Percentiles rank a stretch among this genome's conserved stretches.
Evolutionary conservation across 53 echinoderm and acorn worm species (phyloP).

Genomic region (Henricia sp.): DNA sequence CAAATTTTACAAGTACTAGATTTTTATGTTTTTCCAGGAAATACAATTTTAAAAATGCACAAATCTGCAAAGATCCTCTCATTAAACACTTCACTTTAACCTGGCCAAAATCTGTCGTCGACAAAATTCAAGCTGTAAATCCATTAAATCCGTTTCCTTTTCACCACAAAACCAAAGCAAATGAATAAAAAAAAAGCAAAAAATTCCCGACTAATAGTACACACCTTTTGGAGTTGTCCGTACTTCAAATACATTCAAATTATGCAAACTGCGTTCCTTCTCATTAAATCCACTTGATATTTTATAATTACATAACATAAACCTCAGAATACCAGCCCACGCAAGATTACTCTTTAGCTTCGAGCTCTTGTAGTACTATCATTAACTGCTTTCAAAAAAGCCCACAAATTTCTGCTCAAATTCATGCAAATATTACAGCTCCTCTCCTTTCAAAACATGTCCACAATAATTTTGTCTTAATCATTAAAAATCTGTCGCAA

Average conservation of each 20-base stretch:
- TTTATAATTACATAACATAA: neutral
- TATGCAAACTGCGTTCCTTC: no score
- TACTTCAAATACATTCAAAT: neutral
- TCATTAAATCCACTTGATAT: neutral
- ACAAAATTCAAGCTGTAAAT: neutral
- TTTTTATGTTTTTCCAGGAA: constrained; percentile 23
- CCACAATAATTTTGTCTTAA: neutral
- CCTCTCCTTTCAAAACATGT: neutral
- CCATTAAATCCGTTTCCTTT: neutral
- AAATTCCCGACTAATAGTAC: neutral
- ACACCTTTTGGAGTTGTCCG: neutral
- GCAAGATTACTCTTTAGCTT: constrained; percentile 9
- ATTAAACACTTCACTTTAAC: neutral
- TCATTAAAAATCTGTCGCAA: neutral
- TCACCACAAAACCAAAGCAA: neutral
- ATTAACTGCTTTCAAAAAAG: constrained; percentile 37
- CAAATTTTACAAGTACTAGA: constrained; percentile 52
- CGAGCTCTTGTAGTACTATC: constrained; percentile 34
- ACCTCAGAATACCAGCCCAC: neutral
- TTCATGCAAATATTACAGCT: neutral
- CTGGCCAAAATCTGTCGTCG: neutral
- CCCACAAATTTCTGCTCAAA: neutral
- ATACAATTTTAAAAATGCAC: constrained; percentile 25
- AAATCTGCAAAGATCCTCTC: neutral
- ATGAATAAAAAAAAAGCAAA: neutral